Conservation (phyloP, 2,888 invertebrate genomes). For the Aphodius sticticus region DNA sequence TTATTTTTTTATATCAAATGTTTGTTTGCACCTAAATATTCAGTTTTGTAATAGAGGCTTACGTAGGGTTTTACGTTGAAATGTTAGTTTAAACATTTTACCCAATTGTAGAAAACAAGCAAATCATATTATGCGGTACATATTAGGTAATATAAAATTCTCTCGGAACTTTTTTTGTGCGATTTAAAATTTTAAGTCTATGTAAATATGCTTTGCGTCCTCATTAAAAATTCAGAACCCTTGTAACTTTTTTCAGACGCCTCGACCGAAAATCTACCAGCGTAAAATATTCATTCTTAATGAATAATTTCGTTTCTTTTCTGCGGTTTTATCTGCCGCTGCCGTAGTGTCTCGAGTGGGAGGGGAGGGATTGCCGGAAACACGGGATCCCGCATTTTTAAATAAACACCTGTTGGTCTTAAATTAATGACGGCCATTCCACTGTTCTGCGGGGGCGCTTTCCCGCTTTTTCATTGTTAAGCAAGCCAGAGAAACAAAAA, state of each 20-base stretch:
- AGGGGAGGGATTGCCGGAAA: background rate
- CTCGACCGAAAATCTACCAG: background rate
- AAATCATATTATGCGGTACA: too few species aligned
- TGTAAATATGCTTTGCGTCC: background rate
- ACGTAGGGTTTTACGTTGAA: too few species aligned
- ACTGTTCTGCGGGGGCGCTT: background rate
- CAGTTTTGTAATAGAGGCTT: too few species aligned
- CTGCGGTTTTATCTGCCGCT: background rate
- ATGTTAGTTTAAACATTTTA: too few species aligned
- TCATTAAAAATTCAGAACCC: constrained; percentile 8
- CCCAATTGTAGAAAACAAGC: too few species aligned
- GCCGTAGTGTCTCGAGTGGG: background rate
- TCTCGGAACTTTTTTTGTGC: background rate
- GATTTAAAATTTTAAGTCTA: constrained; percentile 4
- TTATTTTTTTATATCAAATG: too few species aligned
- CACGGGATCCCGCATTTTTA: background rate
- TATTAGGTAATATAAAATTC: background rate
- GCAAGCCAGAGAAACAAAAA: background rate
- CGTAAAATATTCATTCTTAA: background rate
- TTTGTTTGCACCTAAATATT: too few species aligned
- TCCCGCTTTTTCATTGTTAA: background rate
- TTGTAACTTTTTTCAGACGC: constrained; percentile 14
- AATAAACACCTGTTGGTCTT: constrained; percentile 4
- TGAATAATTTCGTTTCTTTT: background rate
- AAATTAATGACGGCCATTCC: background rate